Evolutionary conservation across 2,113 vertebrate genomes (phyloP).

Genomic region (Indicator maculatus): DNA sequence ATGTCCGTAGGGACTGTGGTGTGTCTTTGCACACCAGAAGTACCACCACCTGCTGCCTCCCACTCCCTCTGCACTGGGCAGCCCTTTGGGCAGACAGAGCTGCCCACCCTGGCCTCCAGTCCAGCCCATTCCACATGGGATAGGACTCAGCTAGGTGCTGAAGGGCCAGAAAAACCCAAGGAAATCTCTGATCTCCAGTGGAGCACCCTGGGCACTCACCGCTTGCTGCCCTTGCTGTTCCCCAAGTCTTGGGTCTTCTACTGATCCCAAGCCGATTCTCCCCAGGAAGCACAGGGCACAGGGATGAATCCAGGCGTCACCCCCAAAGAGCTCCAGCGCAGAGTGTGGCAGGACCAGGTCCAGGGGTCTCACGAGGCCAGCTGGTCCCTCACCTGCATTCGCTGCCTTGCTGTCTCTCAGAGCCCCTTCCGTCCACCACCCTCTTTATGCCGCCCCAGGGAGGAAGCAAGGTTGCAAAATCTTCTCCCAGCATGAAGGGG

Average conservation of each 20-base stretch:
- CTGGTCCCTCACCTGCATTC: not conserved
- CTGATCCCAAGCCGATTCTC: not conserved
- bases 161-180: not conserved
- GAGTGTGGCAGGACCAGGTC: not conserved
- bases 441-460: not conserved
- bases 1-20: fast-evolving
- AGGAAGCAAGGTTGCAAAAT: slow-evolving; percentile 60
- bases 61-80: fast-evolving
- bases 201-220: not conserved
- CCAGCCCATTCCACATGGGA: not conserved
- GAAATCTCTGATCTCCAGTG: not conserved
- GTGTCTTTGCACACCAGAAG: not conserved
- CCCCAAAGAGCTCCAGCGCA: fast-evolving
- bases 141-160: not conserved
- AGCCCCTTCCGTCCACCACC: not conserved
- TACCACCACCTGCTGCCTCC: not conserved
- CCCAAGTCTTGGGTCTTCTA: not conserved
- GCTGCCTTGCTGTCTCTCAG: fast-evolving
- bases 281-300: fast-evolving
- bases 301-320: not conserved
- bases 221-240: fast-evolving
- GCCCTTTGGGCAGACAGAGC: not conserved
- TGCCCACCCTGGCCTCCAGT: not conserved
- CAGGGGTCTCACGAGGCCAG: fast-evolving
- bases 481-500: not conserved